These are phyloP conservation scores for Frankliniella intonsa DNA, from an alignment of 2,888 invertebrate genomes.

Conservation along the genomic window DNA sequence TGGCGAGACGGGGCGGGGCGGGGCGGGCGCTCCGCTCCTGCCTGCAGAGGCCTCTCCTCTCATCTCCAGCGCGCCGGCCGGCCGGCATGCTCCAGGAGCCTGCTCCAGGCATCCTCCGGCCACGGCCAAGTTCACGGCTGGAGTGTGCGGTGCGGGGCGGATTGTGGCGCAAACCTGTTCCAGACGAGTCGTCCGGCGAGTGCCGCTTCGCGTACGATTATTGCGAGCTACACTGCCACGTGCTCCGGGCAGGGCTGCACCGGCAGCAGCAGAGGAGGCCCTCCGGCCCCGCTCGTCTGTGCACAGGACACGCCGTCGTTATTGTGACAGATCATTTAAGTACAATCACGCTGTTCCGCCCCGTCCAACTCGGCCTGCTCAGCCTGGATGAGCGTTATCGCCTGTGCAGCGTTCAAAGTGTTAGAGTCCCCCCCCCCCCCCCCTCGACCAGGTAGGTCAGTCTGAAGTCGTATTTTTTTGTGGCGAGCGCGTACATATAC, in stretches of 20 bases:
- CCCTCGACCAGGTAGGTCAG: neutral
- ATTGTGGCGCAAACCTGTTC: neutral
- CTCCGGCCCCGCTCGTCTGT: neutral
- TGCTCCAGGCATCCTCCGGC: neutral
- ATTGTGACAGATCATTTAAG: no score
- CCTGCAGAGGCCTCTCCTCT: neutral
- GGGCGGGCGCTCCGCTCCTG: neutral
- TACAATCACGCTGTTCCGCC: neutral
- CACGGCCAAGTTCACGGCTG: conserved; percentile 10
- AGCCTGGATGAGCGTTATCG: neutral
- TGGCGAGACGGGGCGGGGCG: no score
- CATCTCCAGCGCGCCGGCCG: neutral
- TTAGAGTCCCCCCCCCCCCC: neutral
- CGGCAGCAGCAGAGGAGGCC: neutral
- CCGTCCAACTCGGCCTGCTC: neutral
- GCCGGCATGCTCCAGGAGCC: neutral
- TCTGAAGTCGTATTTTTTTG: neutral
- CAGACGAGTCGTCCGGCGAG: neutral
- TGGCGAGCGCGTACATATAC: neutral
- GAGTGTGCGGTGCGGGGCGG: neutral
- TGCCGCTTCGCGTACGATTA: neutral
- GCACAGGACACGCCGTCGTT: no score
- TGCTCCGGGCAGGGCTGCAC: neutral
- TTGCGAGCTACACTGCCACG: neutral
- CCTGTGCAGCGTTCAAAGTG: neutral